Evolutionary conservation across 2,888 invertebrate species (phyloP).

Genomic region (Clivina fossor): DNA sequence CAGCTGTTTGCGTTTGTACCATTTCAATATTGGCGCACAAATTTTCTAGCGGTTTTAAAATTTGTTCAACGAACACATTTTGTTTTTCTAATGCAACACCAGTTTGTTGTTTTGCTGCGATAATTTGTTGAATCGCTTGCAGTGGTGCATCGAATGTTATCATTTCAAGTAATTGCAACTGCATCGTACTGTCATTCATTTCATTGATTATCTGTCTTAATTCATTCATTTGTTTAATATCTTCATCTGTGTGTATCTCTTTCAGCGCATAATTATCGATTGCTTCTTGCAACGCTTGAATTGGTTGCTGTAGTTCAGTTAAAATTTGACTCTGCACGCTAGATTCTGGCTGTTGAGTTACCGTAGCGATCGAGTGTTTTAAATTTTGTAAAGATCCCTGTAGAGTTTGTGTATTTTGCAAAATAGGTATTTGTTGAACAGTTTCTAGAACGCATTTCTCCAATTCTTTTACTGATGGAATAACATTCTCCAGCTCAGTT

Average conservation of each 20-base stretch:
- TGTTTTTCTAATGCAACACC: conserved; percentile 6
- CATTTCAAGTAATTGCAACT: conserved; percentile 16
- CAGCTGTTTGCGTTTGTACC: conserved; percentile 14
- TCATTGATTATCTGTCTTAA: conserved; percentile 43
- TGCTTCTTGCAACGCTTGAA: conserved; percentile 43
- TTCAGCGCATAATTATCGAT: conserved; percentile 35
- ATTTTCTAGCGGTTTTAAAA: conserved; percentile 24
- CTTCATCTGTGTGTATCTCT: conserved; percentile 38
- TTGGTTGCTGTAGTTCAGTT: conserved; percentile 46
- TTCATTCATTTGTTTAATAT: conserved; percentile 42
- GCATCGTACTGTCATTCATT: too few species aligned
- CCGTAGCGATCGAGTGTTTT: conserved; percentile 39
- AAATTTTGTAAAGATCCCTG: conserved; percentile 44
- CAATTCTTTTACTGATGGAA: conserved; percentile 32
- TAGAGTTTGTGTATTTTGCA: conserved; percentile 24
- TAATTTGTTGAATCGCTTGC: conserved; percentile 34
- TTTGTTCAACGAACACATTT: conserved; percentile 7
- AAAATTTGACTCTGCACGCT: conserved; percentile 44
- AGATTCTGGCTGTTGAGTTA: conserved; percentile 41
- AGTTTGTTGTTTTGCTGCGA: not conserved
- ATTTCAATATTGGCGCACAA: conserved; percentile 17
- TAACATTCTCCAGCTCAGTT: conserved; percentile 34
- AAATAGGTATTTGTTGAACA: conserved; percentile 37
- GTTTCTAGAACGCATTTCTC: conserved; percentile 34
- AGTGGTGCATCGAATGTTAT: conserved; percentile 43